Evolutionary conservation across 2,113 vertebrate species (phyloP).

Genomic region (Melanerpes aurifrons): DNA sequence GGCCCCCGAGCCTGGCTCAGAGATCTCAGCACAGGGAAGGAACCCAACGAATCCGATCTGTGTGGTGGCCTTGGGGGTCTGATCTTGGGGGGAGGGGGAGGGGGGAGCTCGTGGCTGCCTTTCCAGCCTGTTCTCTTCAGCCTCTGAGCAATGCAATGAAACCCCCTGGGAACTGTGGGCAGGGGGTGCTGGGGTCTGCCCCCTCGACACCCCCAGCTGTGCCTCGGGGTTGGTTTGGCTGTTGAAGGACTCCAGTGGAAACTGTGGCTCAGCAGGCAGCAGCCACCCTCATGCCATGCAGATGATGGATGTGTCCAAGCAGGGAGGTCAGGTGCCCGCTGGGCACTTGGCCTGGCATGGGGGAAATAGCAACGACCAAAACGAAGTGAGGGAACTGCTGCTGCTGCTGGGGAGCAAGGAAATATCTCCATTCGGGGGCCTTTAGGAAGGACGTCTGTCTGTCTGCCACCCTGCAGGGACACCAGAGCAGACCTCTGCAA

Average conservation of each 20-base stretch:
- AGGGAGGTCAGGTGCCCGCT: background rate
- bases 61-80: background rate
- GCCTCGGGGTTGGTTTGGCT: background rate
- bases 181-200: background rate
- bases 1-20: background rate
- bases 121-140: background rate
- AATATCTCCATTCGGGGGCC: background rate
- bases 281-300: background rate
- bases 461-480: background rate
- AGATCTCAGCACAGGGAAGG: background rate
- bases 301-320: background rate
- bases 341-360: background rate
- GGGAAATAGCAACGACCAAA: background rate
- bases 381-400: background rate
- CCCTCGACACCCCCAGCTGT: background rate
- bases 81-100: background rate
- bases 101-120: accelerated
- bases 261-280: background rate
- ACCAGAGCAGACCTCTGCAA: background rate
- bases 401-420: background rate
- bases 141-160: background rate
- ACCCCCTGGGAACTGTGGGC: background rate
- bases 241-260: background rate
- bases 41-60: background rate
- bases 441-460: background rate